A percentile compares a stretch with the other conserved stretches of the same genome.
These are phyloP conservation scores for Macropodus opercularis DNA, from an alignment of 2,797 vertebrate genomes.

Conservation along the genomic window DNA sequence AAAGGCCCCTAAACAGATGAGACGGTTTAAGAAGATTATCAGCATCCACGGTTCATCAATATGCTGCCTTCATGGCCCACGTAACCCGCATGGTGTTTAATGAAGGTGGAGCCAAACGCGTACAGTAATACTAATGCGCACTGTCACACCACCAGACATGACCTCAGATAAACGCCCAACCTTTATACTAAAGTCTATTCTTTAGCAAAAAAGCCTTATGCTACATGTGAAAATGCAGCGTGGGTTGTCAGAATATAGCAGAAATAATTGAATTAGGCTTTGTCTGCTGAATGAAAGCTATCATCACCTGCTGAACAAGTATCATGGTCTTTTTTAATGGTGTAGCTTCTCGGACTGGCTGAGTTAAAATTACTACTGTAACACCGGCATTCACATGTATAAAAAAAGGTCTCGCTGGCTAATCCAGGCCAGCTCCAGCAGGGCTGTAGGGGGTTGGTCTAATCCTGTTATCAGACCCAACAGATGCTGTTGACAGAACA, in stretches of 20 bases:
- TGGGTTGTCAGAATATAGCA: slow-evolving; percentile 7
- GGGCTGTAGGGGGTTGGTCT: slow-evolving; percentile 70
- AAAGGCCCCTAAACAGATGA: slow-evolving; percentile 4
- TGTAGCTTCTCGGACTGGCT: slow-evolving; percentile 28
- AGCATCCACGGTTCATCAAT: slow-evolving; percentile 22
- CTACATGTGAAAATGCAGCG: slow-evolving; percentile 2
- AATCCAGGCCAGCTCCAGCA: slow-evolving; percentile 66
- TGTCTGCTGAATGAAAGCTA: slow-evolving; percentile 20
- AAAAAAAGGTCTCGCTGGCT: slow-evolving; percentile 55
- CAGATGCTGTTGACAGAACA: slow-evolving; percentile 82
- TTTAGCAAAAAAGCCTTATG: not conserved
- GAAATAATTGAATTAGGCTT: slow-evolving; percentile 22
- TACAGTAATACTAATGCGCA: slow-evolving; percentile 59
- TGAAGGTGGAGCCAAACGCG: slow-evolving; percentile 34
- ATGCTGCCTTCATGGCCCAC: not conserved
- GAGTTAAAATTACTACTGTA: slow-evolving; percentile 41
- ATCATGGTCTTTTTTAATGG: slow-evolving; percentile 20
- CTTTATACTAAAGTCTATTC: slow-evolving; percentile 14
- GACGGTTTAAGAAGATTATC: slow-evolving; percentile 22
- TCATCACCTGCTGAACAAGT: not conserved
- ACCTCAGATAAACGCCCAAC: slow-evolving; percentile 46
- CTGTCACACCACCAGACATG: slow-evolving; percentile 39
- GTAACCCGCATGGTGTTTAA: slow-evolving; percentile 39
- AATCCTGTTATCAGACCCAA: slow-evolving; percentile 80
- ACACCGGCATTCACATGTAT: slow-evolving; percentile 39